These are phyloP conservation scores for Ctena decussata DNA, from an alignment of 2,888 invertebrate species.

Conservation along the genomic window DNA sequence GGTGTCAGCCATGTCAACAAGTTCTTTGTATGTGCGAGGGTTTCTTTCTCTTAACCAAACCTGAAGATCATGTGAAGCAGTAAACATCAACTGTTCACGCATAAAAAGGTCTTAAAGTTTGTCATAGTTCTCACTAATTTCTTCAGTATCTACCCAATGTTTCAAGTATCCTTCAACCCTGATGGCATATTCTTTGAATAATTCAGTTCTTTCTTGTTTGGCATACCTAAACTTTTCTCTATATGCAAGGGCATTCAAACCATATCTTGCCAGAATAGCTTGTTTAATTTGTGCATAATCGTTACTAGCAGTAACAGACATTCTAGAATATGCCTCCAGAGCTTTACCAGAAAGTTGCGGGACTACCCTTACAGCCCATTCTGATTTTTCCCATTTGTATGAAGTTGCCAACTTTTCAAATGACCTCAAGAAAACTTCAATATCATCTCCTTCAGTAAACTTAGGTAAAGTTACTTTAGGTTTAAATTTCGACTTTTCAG, in stretches of 20 bases:
- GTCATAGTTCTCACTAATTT: no score
- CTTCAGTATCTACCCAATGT: no score
- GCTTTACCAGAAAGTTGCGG: not conserved
- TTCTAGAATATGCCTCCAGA: conserved; percentile 8
- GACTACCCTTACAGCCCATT: conserved; percentile 3
- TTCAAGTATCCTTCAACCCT: no score
- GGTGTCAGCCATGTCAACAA: no score
- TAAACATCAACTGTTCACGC: no score
- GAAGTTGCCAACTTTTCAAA: no score
- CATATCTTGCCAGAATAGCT: conserved; percentile 15
- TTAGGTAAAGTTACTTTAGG: conserved; percentile 7
- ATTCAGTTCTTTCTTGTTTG: no score
- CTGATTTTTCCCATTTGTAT: conserved; percentile 11
- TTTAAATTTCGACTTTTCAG: not conserved
- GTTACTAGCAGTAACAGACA: not conserved
- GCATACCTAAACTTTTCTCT: not conserved
- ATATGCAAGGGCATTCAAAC: not conserved
- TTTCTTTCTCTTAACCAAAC: no score
- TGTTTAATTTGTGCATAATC: not conserved
- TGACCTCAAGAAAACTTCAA: conserved; percentile 14
- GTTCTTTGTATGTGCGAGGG: no score
- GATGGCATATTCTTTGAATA: no score
- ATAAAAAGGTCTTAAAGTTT: no score
- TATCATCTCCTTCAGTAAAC: not conserved
- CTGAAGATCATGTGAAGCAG: no score